Conservation (phyloP, 2,888 invertebrate genomes). For the Mechanitis mazaeus region DNA sequence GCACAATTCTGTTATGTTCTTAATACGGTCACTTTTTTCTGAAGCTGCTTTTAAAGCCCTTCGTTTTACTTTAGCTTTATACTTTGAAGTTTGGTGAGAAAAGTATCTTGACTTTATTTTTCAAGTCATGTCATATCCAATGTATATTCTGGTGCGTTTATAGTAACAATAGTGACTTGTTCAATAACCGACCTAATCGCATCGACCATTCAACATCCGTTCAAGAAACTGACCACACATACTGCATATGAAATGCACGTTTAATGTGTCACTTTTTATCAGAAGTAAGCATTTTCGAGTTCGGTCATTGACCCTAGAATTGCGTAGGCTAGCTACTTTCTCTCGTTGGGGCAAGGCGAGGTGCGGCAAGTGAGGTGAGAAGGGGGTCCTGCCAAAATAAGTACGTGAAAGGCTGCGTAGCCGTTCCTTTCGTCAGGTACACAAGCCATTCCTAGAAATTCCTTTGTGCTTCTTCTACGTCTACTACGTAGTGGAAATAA, state of each 20-base stretch:
- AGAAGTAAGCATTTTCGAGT: conserved; percentile 73
- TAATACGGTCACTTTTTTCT: conserved; percentile 65
- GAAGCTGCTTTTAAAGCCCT: conserved; percentile 60
- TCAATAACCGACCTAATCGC: conserved; percentile 53
- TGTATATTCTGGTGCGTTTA: background rate
- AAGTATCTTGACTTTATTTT: no score
- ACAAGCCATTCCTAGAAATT: conserved; percentile 13
- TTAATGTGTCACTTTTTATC: conserved; percentile 73
- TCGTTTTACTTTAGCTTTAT: conserved; percentile 32
- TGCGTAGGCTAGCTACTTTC: conserved; percentile 77
- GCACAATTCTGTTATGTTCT: conserved; percentile 68
- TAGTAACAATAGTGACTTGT: conserved; percentile 30
- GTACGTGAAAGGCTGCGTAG: conserved; percentile 72
- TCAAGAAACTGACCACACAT: conserved; percentile 70
- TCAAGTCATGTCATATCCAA: no score
- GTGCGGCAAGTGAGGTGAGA: conserved; percentile 50
- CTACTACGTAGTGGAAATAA: background rate
- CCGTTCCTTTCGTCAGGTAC: conserved; percentile 42
- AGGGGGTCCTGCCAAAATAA: conserved; percentile 74
- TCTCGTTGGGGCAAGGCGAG: conserved; percentile 59
- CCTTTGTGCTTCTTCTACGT: conserved; percentile 11
- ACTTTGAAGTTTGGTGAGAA: no score
- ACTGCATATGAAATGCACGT: conserved; percentile 70
- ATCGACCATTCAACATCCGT: conserved; percentile 57
- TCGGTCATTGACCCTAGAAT: conserved; percentile 73